A percentile compares a stretch with the other conserved stretches of the same genome.
These are phyloP conservation scores for Cynaeus angustus DNA, from an alignment of 2,888 invertebrate species.

Conservation along the genomic window DNA sequence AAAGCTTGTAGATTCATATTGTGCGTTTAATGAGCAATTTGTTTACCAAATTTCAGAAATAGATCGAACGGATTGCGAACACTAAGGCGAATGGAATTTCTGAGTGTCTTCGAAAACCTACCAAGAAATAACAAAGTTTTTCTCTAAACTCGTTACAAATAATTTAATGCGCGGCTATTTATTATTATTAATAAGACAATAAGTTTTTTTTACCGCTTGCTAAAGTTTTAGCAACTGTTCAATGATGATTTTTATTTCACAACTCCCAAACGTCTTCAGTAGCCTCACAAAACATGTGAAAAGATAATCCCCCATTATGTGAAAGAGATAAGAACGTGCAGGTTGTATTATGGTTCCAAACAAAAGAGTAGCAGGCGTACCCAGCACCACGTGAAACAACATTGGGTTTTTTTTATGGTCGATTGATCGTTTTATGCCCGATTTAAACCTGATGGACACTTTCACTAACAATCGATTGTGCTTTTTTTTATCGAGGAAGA, in stretches of 20 bases:
- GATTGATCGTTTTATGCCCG: constrained; percentile 61
- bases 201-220: no score
- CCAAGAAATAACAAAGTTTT: no score
- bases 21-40: constrained; percentile 60
- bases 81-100: constrained; percentile 52
- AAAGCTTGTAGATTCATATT: constrained; percentile 56
- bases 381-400: constrained; percentile 62
- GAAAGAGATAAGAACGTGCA: constrained; percentile 52
- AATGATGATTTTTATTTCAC: no score
- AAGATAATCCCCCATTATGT: constrained; percentile 34
- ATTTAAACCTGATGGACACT: constrained; percentile 64
- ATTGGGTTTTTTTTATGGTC: constrained; percentile 60
- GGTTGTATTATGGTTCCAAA: constrained; percentile 57
- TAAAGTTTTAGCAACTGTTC: no score
- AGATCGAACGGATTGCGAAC: constrained; percentile 50
- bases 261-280: no score
- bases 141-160: no score
- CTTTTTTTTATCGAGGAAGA: constrained; percentile 28
- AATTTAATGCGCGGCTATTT: no score
- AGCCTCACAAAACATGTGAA: background rate
- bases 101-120: no score
- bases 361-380: constrained; percentile 49
- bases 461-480: constrained; percentile 58
- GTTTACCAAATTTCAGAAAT: constrained; percentile 60
- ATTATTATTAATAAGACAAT: no score